A percentile compares a stretch with the other conserved stretches of the same genome.
phyloP scores from a whole-genome alignment of 2,113 vertebrate genomes.

The Colaptes auratus region DNA sequence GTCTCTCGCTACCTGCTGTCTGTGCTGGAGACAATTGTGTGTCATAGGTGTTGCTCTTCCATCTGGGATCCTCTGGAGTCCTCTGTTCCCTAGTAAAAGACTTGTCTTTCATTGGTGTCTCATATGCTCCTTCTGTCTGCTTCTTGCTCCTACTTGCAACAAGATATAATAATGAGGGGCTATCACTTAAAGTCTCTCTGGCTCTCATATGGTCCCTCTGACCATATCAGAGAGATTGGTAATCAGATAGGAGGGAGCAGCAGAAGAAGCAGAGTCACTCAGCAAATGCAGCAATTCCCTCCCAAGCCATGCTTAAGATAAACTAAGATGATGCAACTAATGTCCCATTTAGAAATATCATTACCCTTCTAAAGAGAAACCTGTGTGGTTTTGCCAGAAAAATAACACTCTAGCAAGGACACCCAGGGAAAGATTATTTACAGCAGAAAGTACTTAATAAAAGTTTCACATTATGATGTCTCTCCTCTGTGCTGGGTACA shows the following conservation, averaged over 20 bases:
- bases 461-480: not conserved
- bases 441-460: not conserved
- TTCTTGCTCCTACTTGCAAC: not conserved
- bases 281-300: not conserved
- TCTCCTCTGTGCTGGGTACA: not conserved
- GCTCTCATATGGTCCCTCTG: no score
- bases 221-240: not conserved
- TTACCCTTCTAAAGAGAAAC: not conserved
- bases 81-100: not conserved
- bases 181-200: not conserved
- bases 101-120: not conserved
- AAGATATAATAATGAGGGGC: not conserved
- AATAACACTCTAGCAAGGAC: not conserved
- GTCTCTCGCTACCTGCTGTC: not conserved
- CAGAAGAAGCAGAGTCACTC: not conserved
- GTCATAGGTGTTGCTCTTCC: not conserved
- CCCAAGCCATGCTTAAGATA: not conserved
- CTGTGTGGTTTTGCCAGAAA: not conserved
- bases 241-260: not conserved
- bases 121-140: not conserved
- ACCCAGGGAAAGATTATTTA: not conserved
- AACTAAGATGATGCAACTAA: not conserved
- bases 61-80: not conserved
- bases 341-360: not conserved
- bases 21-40: not conserved